These are phyloP conservation scores for Microctonus brassicae DNA, from an alignment of 2,888 invertebrate genomes.

Conservation along the genomic window DNA sequence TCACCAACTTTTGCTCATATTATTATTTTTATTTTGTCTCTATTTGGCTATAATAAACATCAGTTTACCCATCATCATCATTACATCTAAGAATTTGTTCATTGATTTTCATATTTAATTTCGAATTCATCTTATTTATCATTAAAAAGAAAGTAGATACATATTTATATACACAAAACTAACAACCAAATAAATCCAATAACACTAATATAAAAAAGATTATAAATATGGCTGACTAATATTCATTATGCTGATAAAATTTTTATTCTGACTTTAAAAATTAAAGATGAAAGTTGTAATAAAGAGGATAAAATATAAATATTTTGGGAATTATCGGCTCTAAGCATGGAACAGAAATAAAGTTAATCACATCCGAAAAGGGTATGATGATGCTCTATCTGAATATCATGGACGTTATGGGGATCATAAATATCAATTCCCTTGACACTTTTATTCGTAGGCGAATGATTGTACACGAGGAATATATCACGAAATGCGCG, in stretches of 20 bases:
- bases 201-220: too few species aligned
- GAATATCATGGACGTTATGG: not conserved
- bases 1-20: too few species aligned
- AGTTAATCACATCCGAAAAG: slow-evolving; percentile 35
- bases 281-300: slow-evolving; percentile 7
- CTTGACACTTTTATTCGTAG: not conserved
- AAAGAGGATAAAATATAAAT: not conserved
- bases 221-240: too few species aligned
- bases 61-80: not conserved
- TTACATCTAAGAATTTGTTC: not conserved
- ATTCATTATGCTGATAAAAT: too few species aligned
- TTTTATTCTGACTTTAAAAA: too few species aligned
- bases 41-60: not conserved
- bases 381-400: slow-evolving; percentile 11
- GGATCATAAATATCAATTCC: slow-evolving; percentile 23
- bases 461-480: not conserved
- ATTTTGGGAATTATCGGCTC: slow-evolving; percentile 18
- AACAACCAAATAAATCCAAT: too few species aligned
- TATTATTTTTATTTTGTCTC: not conserved
- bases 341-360: slow-evolving; percentile 37
- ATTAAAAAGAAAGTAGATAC: too few species aligned
- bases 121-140: too few species aligned
- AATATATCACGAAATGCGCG: not conserved
- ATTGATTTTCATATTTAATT: not conserved
- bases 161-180: too few species aligned